Base-by-base conservation (phyloP, 1,140 invertebrate species). In the Heliconius eleuchia region DNA sequence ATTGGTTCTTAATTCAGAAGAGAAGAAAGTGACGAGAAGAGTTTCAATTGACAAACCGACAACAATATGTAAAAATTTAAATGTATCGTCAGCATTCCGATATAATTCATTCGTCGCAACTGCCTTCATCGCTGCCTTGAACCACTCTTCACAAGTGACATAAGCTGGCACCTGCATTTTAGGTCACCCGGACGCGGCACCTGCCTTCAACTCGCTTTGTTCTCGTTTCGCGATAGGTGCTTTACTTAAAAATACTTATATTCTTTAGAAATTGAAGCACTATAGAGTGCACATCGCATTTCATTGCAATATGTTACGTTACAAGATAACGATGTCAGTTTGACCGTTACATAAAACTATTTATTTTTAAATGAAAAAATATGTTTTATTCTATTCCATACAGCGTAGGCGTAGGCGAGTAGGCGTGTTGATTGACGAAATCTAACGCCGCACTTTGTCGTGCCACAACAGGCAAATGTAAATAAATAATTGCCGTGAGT, bases 91-190 rank as follows among this genome's bases (percentile, higher is more conserved):
- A 66, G 27, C 23, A 30, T 66, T 66, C 30, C 60, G 60, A 66
- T 66, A 16, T 50, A 13, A 46, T 37, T n/a, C 37, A 46, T 30
- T n/a, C 3, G 30, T 60, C 76, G 73, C 71, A 42, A 50, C 50
- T 30, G 75, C 37, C 66, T 60, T 70, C 27, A 46, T 66, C 71
- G 76, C 46, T 50, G 55, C 71, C 74, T 39, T 50, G 55, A 70
- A 66, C 55, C 70, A 76, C 81, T 72, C 74, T 73, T 71, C 60
- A 74, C 76, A 81, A 79, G 77, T 74, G 84, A 85, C 83, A 83
- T 79, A 87, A 82, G 79, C 85, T 88, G 85, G 88, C 89, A 91
- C 89, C 88, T 88, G 84, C 85, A 87, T 92, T 91, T 88, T 90
- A 91, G 91, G 89, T 91, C 89, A 92, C 86, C 82, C 85, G 87